Conservation (phyloP, 2,797 vertebrate species). For the Rallus crepitans region DNA sequence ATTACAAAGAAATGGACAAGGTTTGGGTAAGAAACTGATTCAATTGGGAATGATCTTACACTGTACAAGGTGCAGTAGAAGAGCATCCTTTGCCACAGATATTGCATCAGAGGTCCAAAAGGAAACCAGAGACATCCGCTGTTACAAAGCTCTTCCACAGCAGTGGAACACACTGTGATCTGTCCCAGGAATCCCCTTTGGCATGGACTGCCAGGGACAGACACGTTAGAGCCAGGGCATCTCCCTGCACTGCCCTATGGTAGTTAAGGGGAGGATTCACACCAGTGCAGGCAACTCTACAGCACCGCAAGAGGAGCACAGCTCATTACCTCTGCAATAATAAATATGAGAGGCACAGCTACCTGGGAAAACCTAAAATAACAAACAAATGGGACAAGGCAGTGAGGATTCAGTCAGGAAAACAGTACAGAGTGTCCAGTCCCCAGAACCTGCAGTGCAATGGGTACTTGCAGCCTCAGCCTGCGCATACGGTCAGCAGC, state of each 20-base stretch:
- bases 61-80: background rate
- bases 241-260: background rate
- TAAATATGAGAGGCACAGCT: background rate
- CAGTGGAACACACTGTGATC: background rate
- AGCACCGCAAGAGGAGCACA: background rate
- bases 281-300: background rate
- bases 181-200: background rate
- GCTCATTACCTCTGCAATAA: background rate
- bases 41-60: background rate
- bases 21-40: background rate
- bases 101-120: background rate
- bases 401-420: background rate
- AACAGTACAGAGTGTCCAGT: background rate
- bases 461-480: background rate
- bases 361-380: constrained; percentile 17
- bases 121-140: background rate
- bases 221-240: background rate
- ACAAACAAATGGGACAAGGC: background rate
- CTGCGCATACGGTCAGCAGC: background rate
- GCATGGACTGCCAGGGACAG: background rate
- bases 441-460: background rate
- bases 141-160: background rate
- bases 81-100: background rate
- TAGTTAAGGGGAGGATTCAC: background rate
- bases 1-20: background rate